Evolutionary conservation across 2,888 invertebrate species (phyloP).

Genomic region (Drosophila siamana): DNA sequence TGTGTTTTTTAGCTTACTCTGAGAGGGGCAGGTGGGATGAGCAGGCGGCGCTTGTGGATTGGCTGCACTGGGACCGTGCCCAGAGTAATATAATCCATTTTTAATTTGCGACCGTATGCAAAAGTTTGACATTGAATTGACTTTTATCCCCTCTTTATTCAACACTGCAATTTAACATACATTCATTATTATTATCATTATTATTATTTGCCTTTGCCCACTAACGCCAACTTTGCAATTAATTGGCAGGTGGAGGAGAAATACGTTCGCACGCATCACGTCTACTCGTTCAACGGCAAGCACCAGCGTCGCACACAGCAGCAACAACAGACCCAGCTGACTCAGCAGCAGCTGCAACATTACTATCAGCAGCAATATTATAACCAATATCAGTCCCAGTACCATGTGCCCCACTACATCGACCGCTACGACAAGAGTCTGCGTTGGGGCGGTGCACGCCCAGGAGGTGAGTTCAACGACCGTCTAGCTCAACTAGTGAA

Average conservation of each 20-base stretch:
- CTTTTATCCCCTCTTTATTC: constrained; percentile 54
- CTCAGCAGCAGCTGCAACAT: constrained; percentile 76
- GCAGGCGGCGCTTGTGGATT: constrained; percentile 1
- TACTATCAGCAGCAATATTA: constrained; percentile 79
- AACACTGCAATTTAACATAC: constrained; percentile 36
- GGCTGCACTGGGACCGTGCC: constrained; percentile 22
- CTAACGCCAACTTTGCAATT: neutral
- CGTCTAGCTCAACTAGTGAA: neutral
- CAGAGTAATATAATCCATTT: constrained; percentile 61
- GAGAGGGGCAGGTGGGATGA: neutral
- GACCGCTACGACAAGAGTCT: constrained; percentile 84
- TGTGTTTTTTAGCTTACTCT: neutral
- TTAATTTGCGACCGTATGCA: constrained; percentile 59
- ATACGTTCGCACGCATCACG: constrained; percentile 84
- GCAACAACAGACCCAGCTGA: constrained; percentile 80
- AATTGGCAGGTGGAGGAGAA: constrained; percentile 84
- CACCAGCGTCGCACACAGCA: constrained; percentile 83
- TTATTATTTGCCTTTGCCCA: neutral
- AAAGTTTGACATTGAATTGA: constrained; percentile 74
- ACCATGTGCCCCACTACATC: constrained; percentile 76
- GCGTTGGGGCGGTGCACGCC: constrained; percentile 79
- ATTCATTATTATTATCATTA: neutral
- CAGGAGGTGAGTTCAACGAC: constrained; percentile 62
- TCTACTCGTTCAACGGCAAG: constrained; percentile 82
- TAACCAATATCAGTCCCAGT: constrained; percentile 77